Base-by-base conservation (phyloP, 2,113 vertebrate species). In the Actenoides hombroni region DNA sequence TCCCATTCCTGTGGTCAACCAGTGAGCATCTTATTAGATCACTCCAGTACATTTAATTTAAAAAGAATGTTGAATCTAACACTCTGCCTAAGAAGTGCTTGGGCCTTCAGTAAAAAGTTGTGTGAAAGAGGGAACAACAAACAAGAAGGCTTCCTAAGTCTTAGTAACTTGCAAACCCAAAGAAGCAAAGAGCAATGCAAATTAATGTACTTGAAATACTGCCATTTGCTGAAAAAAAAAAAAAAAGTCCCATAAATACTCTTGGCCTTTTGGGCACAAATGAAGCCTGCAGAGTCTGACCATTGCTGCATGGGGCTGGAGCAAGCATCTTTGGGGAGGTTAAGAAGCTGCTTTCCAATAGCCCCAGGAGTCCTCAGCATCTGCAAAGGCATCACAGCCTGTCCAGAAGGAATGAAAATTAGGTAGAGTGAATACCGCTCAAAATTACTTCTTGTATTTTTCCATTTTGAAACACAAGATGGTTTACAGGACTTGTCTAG, bases 1-100 rank as follows among this genome's bases (percentile, higher is more conserved):
- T 96, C 80, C 94, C 90, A 96, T 95, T 97, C 96, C 86, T 96
- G 96, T 92, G 94, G 96, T 93, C 95, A 91, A 94, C 92, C 94
- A 95, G 83, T 37, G 44, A 94, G 56, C 61, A 93, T 95, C 74
- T 89, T 92, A 94, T 92, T 93, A 93, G 92, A 80, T 96, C 92
- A 96, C 83, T 77, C 71, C 73, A 89, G 90, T 71, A 84, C 74
- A 91, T 92, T 89, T 92, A 95, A 95, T 95, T 94, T 77, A 39
- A 94, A 97, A 96, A 85, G 94, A 95, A 96, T 87, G 91, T 53
- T 79, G 61, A 92, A 89, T 89, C 81, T 92, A 95, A 94, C 94
- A 94, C 95, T 91, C 78, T 91, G 89, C 83, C 2, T 56, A 92
- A 89, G 77, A 94, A 92, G 65, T 53, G 65, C 65, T 87, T 2